Base-by-base conservation (phyloP, 2,113 vertebrate genomes). In the Fukomys damarensis region DNA sequence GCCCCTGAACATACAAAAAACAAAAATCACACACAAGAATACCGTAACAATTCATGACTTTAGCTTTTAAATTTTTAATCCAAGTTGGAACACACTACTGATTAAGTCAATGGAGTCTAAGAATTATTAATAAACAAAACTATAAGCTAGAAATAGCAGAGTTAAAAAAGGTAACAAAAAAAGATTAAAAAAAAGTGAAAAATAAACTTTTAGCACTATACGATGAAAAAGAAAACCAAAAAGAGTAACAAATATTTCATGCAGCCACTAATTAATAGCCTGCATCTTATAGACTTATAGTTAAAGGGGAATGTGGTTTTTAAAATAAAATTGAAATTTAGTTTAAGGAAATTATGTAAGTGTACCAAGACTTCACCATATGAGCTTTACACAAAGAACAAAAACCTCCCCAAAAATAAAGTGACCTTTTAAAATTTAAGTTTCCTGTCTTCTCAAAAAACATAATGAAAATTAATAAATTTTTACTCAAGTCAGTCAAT, bases 1-100 rank as follows among this genome's bases (percentile, higher is more conserved):
- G 89, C 99, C 99, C 98, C 99, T 99, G 98, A 86, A 98, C 10
- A 86, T 87, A 89, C 79, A 93, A 72, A 90, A 89, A 89, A 52
- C 35, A 94, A 80, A 94, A 96, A 28, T 93, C 66, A 59, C 2
- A n/a, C 22, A 79, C 32, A 94, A 85, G 70, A 65, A 86, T 9
- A 72, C 93, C 82, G 52, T n/a, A 52, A 76, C 74, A 63, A 16
- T 52, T 76, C 41, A 76, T 86, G 49, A 86, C 41, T 68, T 74
- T 32, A 46, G 54, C 77, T 82, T 79, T 91, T 38, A 87, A 63
- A 61, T 76, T 90, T 88, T 68, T 79, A 41, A 91, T 43, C 38
- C 17, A 65, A 61, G 35, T 70, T 79, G 61, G 28, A 91, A 65
- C 20, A 87, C 63, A 94, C 30, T 59, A 77, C 17, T 74, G 41